Conservation (phyloP, 2,797 vertebrate species). For the Remorina albescens region DNA sequence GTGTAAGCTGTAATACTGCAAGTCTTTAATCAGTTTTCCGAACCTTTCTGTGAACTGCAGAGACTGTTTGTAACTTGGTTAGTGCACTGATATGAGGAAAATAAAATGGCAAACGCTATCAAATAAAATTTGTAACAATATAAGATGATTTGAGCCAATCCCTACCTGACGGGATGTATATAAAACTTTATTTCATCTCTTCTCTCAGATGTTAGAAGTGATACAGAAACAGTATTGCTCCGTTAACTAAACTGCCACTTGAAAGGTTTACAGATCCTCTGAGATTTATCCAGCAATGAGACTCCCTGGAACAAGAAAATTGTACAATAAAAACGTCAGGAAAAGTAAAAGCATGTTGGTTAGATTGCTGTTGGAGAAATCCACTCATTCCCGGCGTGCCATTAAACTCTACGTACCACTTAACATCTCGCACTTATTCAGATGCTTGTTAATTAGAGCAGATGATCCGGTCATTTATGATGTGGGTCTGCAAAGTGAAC, state of each 20-base stretch:
- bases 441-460: slow-evolving; percentile 63
- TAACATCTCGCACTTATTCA: slow-evolving; percentile 53
- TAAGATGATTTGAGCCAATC: slow-evolving; percentile 21
- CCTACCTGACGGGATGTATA: slow-evolving; percentile 21
- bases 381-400: slow-evolving; percentile 18
- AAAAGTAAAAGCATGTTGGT: background rate
- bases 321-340: background rate
- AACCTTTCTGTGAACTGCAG: slow-evolving; percentile 21
- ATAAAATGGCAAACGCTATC: slow-evolving; percentile 17
- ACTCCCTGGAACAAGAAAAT: background rate
- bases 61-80: background rate
- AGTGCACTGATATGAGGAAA: slow-evolving; percentile 31
- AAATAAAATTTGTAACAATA: slow-evolving; percentile 17
- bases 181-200: slow-evolving; percentile 9
- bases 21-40: slow-evolving; percentile 40
- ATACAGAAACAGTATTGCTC: slow-evolving; percentile 11
- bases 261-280: slow-evolving; percentile 7
- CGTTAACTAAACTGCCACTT: slow-evolving; percentile 20
- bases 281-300: background rate
- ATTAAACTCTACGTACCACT: slow-evolving; percentile 39
- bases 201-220: slow-evolving; percentile 24
- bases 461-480: slow-evolving; percentile 71
- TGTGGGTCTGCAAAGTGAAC: slow-evolving; percentile 59
- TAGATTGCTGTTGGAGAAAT: slow-evolving; percentile 23
- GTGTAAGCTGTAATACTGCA: slow-evolving; percentile 21